Evolutionary conservation across 2,888 invertebrate genomes (phyloP), one percentile per base, ranked within the genome.

Genomic region (Leucoptera coffeella): DNA sequence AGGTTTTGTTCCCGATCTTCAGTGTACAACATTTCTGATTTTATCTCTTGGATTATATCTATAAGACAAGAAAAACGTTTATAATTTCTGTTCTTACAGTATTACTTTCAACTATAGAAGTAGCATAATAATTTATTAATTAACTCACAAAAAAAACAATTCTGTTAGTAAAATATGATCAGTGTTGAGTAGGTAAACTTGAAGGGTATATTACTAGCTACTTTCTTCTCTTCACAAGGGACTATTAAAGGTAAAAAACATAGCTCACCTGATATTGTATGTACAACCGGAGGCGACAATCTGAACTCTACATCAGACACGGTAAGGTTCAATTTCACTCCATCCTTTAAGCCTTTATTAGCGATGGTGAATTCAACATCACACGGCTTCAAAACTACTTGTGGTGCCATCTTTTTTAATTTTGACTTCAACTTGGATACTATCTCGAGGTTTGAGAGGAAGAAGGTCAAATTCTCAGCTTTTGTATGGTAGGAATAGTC

Each of bases 251-350:
- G 9, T 17, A 6, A 17, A 6, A 17, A 21, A 22, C 9, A 19
- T 21, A 11, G 39, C 50, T 48, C 47, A 61, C 78, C 81, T 38
- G 75, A 73, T 20, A 85, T 55, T 9, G 85, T 83, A 37, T 83
- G 82, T 1, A 88, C 74, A 1, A 83, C 81, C 26, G 81, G 78
- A 4, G 83, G 78, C 24, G 85, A 83, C 6, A 89, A 50, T 38
- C 83, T 82, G 9, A 88, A 43, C 41, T 84, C 78, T 10, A 89
- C 59, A 11, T 80, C 75, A 2, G 83, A 82, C 5, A 86, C 64
- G 2, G 74, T 73, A 13, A 78, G 53, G n/a, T 71, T 72, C 11
- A 84, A 76, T 41, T 77, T 77, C 3, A 81, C 64, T 1, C 81
- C 82, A 35, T 81, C 81, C 31, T 83, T 82, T 1, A 74, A 52